Conservation (phyloP, 2,113 vertebrate species). For the Pelmatolapia mariae region DNA sequence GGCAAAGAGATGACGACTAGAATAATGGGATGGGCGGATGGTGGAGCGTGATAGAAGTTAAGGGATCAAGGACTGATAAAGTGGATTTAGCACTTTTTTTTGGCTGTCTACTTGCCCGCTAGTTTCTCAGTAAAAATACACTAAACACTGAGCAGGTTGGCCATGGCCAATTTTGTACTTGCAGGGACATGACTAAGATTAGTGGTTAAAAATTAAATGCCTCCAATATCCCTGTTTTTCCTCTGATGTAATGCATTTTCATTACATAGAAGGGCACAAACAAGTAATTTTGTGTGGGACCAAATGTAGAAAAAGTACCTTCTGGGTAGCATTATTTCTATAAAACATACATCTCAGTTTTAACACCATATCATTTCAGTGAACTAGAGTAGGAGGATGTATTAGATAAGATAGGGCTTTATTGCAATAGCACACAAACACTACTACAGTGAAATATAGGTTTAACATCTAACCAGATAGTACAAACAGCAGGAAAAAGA, state of each 20-base stretch:
- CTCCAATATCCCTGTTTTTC: background rate
- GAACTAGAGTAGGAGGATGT: background rate
- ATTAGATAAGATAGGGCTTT: background rate
- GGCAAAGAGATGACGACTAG: constrained; percentile 20
- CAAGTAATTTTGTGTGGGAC: background rate
- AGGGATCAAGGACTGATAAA: constrained; percentile 20
- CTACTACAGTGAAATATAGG: background rate
- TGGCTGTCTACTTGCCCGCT: background rate
- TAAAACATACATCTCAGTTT: background rate
- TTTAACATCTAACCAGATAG: background rate
- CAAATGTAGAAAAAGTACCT: background rate
- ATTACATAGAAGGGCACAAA: background rate
- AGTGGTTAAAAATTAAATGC: background rate
- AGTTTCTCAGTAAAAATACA: background rate
- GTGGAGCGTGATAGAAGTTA: constrained; percentile 15
- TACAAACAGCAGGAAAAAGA: background rate
- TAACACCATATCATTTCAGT: background rate
- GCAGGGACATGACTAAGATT: background rate
- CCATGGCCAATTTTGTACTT: background rate
- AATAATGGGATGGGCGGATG: constrained; percentile 31
- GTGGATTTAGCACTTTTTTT: background rate
- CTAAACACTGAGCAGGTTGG: background rate
- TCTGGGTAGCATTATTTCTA: background rate
- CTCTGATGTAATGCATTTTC: background rate
- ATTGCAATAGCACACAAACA: background rate